phyloP scores from a whole-genome alignment of 1,140 invertebrate genomes.

The Caenorhabditis brenneri region DNA sequence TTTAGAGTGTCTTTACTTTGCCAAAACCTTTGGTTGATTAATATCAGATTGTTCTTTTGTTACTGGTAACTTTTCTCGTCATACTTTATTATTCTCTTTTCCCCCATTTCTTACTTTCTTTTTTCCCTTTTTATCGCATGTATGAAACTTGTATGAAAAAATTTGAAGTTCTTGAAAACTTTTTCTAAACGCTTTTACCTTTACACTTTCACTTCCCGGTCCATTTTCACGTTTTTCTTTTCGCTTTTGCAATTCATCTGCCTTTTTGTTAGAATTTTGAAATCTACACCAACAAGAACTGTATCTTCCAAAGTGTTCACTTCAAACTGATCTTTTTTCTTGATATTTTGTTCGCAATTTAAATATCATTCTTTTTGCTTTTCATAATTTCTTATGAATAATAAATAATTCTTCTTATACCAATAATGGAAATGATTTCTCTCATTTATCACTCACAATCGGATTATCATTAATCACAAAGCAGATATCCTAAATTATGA shows the following conservation, averaged over 20 bases:
- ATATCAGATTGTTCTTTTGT: conserved; percentile 27
- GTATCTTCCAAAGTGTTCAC: conserved; percentile 38
- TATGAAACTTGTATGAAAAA: conserved; percentile 37
- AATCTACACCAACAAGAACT: conserved; percentile 19
- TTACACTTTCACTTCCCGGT: not conserved
- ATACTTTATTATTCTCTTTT: not conserved
- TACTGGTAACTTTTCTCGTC: conserved; percentile 11
- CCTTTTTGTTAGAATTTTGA: not conserved
- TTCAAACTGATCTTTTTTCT: conserved; percentile 32
- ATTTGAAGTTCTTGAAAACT: not conserved
- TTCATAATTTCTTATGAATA: not conserved
- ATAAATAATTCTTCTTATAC: not conserved
- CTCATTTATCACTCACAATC: not conserved
- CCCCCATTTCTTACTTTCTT: not conserved
- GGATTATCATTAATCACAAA: conserved; percentile 33
- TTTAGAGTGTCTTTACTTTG: conserved; percentile 11
- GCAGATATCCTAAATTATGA: conserved; percentile 6
- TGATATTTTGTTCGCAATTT: not conserved
- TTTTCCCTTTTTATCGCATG: not conserved
- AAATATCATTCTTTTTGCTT: conserved; percentile 19
- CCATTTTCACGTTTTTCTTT: not conserved
- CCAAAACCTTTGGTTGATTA: conserved; percentile 19
- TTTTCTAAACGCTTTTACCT: not conserved
- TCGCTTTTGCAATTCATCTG: conserved; percentile 1
- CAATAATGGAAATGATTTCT: not conserved